These are phyloP conservation scores for Drosophila monieri DNA, from an alignment of 2,888 invertebrate genomes.

Conservation along the genomic window DNA sequence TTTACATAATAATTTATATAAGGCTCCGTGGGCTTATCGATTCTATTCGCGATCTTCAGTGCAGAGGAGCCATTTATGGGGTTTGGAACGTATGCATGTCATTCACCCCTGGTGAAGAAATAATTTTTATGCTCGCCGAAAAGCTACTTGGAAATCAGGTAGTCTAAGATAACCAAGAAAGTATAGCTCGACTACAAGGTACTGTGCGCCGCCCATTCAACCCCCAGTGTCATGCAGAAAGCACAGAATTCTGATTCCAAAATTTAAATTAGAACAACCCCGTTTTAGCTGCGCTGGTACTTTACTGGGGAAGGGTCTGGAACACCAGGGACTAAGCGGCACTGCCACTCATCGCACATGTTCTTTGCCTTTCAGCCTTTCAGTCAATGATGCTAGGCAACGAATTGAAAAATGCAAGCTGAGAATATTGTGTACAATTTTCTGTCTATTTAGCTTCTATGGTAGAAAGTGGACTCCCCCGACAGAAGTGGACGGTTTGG, in stretches of 20 bases:
- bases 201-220: neutral
- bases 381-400: slow-evolving; percentile 77
- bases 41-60: no score
- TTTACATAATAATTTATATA: no score
- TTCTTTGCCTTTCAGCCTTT: slow-evolving; percentile 53
- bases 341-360: slow-evolving; percentile 27
- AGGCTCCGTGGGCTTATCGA: no score
- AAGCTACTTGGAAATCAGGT: neutral
- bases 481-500: slow-evolving; percentile 40
- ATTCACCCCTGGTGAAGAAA: no score
- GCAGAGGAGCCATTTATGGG: no score
- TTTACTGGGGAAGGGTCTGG: neutral
- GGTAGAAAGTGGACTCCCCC: slow-evolving; percentile 38
- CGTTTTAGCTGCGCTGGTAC: neutral
- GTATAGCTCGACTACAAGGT: no score
- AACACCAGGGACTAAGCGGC: neutral
- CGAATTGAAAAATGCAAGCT: slow-evolving; percentile 77
- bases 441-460: slow-evolving; percentile 78
- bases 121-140: neutral
- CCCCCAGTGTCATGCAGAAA: neutral
- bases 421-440: slow-evolving; percentile 82
- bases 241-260: neutral
- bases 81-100: no score
- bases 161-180: neutral
- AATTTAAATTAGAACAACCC: slow-evolving; percentile 1